A percentile compares a stretch with the other conserved stretches of the same genome.
These are phyloP conservation scores for Centropus unirufus DNA, from an alignment of 2,113 vertebrate species.

Conservation along the genomic window DNA sequence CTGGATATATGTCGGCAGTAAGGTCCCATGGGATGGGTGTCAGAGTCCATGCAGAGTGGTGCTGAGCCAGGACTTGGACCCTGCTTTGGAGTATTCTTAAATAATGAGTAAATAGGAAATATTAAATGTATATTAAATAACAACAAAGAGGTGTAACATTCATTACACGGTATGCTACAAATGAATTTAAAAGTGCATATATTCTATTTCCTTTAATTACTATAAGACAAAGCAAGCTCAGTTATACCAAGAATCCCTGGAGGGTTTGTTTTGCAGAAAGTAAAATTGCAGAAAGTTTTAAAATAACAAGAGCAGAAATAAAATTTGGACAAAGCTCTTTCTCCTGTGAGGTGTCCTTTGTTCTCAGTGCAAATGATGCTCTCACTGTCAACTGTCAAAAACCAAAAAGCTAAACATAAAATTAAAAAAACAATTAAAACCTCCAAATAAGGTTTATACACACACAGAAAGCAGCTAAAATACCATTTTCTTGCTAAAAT, in stretches of 20 bases:
- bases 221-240: slow-evolving; percentile 32
- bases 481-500: neutral
- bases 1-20: neutral
- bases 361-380: neutral
- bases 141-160: neutral
- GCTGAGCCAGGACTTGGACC: neutral
- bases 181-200: neutral
- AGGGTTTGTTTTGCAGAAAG: neutral
- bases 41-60: neutral
- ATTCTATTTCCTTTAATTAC: slow-evolving; percentile 41
- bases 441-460: neutral
- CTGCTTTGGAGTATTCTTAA: neutral
- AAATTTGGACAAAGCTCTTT: neutral
- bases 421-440: neutral
- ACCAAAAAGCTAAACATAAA: neutral
- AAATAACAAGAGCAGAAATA: slow-evolving; percentile 9
- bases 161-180: neutral
- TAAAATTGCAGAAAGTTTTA: neutral
- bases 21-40: rapidly evolving
- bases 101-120: neutral
- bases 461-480: neutral
- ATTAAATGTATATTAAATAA: neutral
- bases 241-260: neutral
- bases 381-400: neutral
- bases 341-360: neutral